Conservation (phyloP, 2,797 vertebrate species). For the Sebastes paucispinis region DNA sequence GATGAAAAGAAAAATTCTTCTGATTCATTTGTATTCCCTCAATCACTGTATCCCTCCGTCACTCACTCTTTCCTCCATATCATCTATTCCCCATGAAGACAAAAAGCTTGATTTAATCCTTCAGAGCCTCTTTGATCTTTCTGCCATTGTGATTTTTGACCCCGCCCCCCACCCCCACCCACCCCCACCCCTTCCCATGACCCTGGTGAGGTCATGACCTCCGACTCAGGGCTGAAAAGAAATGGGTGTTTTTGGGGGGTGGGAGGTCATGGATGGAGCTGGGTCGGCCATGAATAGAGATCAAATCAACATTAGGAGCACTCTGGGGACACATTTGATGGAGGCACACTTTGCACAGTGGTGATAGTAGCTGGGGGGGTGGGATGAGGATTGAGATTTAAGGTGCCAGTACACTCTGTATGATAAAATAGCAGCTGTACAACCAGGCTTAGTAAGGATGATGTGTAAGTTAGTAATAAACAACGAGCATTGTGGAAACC, state of each 20-base stretch:
- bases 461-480: too few relatives aligned
- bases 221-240: slow-evolving; percentile 8
- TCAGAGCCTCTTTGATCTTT: slow-evolving; percentile 6
- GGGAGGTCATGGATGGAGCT: background rate
- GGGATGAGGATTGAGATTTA: too few relatives aligned
- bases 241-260: background rate
- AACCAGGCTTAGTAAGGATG: too few relatives aligned
- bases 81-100: slow-evolving; percentile 1
- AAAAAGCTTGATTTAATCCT: slow-evolving; percentile 23
- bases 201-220: slow-evolving; percentile 5
- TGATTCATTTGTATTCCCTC: background rate
- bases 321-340: background rate
- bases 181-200: background rate
- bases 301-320: slow-evolving; percentile 28
- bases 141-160: slow-evolving; percentile 1
- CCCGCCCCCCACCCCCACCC: background rate
- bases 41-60: background rate
- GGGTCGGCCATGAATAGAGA: slow-evolving; percentile 7
- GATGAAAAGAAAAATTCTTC: background rate
- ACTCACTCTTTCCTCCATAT: background rate
- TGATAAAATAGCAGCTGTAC: too few relatives aligned
- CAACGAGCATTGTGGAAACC: too few relatives aligned
- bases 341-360: background rate
- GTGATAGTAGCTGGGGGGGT: background rate
- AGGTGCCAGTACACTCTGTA: too few relatives aligned